A percentile compares a stretch with the other conserved stretches of the same genome.
Evolutionary conservation across 2,797 vertebrate genomes (phyloP).

Genomic region (Eleutherodactylus coqui): DNA sequence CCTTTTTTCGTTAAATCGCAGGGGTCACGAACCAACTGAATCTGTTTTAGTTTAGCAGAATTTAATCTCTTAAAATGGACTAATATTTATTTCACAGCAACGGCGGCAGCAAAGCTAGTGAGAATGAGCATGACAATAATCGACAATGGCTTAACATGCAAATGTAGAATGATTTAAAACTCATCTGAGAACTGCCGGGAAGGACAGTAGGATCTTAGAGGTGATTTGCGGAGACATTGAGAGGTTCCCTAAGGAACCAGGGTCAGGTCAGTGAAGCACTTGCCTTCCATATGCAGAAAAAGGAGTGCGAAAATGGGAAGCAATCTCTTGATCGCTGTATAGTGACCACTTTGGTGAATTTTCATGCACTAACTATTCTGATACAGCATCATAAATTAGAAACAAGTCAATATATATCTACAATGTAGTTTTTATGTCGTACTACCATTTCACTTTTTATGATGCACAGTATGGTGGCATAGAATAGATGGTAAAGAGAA

Average conservation of each 20-base stretch:
- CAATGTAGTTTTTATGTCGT: too few relatives aligned
- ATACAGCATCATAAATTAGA: not conserved
- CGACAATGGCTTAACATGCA: not conserved
- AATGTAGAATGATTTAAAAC: not conserved
- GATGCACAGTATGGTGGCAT: too few relatives aligned
- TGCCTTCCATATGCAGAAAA: not conserved
- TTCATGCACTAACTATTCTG: not conserved
- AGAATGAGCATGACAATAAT: slow-evolving; percentile 67
- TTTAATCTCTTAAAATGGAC: slow-evolving; percentile 72
- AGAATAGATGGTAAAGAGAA: too few relatives aligned
- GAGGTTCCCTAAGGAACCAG: not conserved
- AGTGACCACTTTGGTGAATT: not conserved
- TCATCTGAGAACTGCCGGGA: slow-evolving; percentile 12
- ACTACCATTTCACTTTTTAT: too few relatives aligned
- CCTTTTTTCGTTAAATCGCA: slow-evolving; percentile 75
- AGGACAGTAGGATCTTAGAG: not conserved
- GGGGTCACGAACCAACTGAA: slow-evolving; percentile 76
- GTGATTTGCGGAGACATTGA: not conserved
- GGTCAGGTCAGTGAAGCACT: not conserved
- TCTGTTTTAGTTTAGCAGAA: slow-evolving; percentile 74
- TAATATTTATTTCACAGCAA: slow-evolving; percentile 66
- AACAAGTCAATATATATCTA: not conserved
- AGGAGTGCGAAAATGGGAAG: not conserved
- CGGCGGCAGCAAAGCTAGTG: slow-evolving; percentile 61
- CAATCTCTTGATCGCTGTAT: not conserved